Base-by-base conservation (phyloP, 1,140 invertebrate genomes). In the Bombus sibiricus region DNA sequence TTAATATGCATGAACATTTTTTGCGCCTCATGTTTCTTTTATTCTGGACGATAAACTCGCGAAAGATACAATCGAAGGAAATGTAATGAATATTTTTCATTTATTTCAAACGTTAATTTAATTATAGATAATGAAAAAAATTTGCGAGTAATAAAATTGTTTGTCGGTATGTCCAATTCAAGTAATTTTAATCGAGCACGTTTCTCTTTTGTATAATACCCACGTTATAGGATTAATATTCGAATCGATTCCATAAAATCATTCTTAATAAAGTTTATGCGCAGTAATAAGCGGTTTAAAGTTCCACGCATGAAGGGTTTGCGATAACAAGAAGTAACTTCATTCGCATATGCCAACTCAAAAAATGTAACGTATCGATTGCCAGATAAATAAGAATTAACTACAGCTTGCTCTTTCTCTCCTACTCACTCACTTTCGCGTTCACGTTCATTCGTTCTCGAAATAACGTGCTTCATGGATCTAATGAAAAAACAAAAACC, bases 241-340 rank as follows among this genome's bases (percentile, higher is more conserved):
- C 9, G 13, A 43, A 69, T 59, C 34, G 47, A 57, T 79, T 22
- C 13, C n/a, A 69, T 28, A 47, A 69, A 77, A 69, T 77, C 43
- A 28, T 32, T 47, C 41, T 79, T 68, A 53, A 68, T 76, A 39
- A 53, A 68, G 41, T 68, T 68, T 76, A 66, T 32, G 32, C 43
- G 72, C 32, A 3, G 41, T 39, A 74, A 74, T 83, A 83, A 83
- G 43, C 81, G 72, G 37, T 83, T 68, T 78, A 32, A 41, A 39
- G 57, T 64, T 64, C 18, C 39, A 78, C 32, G 28, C 25, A 59
- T 37, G 68, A 72, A 57, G 47, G 32, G 79, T 47, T 62, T 39
- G 43, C 43, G n/a, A 72, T 83, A 74, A 66, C 81, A 66, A 37
- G 41, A 57, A 62, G 8, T 57, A 59, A 69, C 59, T 83, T 78